Conservation (phyloP, 2,888 invertebrate genomes). For the Stenolophus ochropezus region DNA sequence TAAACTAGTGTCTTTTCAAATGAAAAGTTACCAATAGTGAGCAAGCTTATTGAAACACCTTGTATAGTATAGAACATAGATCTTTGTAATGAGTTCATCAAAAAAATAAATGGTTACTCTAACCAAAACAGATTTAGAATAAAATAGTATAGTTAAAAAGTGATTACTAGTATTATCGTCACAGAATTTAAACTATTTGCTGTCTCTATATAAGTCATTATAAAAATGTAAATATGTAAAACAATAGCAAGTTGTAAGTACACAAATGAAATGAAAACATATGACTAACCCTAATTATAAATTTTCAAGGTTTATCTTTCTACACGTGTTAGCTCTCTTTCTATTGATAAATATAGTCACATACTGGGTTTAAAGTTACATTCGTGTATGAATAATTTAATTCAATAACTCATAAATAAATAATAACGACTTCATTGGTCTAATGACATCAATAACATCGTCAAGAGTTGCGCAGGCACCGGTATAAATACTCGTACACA, state of each 20-base stretch:
- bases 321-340: slow-evolving; percentile 14
- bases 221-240: slow-evolving; percentile 16
- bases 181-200: not conserved
- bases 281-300: slow-evolving; percentile 37
- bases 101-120: no score
- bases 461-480: no score
- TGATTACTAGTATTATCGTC: not conserved
- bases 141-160: not conserved
- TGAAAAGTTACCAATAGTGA: no score
- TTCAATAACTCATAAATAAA: no score
- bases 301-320: slow-evolving; percentile 21
- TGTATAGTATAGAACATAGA: no score
- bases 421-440: no score
- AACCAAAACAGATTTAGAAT: no score
- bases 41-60: no score
- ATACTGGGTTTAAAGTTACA: not conserved
- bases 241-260: not conserved
- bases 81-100: no score
- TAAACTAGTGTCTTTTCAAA: no score
- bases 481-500: not conserved
- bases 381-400: not conserved
- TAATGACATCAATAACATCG: no score
- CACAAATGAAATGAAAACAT: slow-evolving; percentile 12
- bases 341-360: not conserved
- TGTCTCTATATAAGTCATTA: not conserved